Base-by-base conservation (phyloP, 2,888 invertebrate species). In the Amblyjoppa fuscipennis region DNA sequence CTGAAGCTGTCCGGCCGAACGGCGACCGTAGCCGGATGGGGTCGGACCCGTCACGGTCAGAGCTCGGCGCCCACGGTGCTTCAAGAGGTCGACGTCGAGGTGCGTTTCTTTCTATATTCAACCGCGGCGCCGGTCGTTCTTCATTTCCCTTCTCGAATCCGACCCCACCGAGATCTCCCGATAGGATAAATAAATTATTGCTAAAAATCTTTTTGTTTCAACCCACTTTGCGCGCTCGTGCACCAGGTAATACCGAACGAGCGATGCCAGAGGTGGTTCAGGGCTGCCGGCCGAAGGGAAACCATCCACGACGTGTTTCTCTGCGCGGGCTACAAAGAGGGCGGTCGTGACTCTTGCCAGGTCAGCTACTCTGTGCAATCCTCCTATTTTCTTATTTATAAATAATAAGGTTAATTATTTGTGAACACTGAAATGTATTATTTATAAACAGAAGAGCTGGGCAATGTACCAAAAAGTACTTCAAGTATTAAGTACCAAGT, bases 21-120 rank as follows among this genome's bases (percentile, higher is more conserved):
- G 94, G 98, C 98, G 64, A 98, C 98, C 0, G 98, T 98, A 0
- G 98, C 97, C 0, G 98, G 98, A 0, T 99, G 98, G 98, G 98
- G 98, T 0, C 95, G 98, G 34, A 98, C 98, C 0, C 95, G 98
- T 68, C 98, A 98, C 91, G 98, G 98, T 49, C 97, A 97, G 94
- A 97, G 96, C 89, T 97, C 98, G 0, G 98, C 98, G 7, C 98
- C 98, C 1, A 97, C 98, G 0, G 96, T 98, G 9, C 94, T 98
- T 85, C 97, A 96, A 94, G 97, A 97, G 93, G 97, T 97, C 2
- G 97, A 97, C 83, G 97, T 97, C 0, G 97, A 97, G 93, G 97
- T 93, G 80, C 25, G 25, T 41, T 81, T 74, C 38, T 66, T 20
- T 73, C 5, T n/a, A 13, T 41, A 49, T 11, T 2, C 0, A 49